Percentiles rank a stretch among this genome's conserved stretches.
These are phyloP conservation scores for Propithecus coquereli DNA, from an alignment of 2,113 vertebrate genomes.

Conservation along the genomic window DNA sequence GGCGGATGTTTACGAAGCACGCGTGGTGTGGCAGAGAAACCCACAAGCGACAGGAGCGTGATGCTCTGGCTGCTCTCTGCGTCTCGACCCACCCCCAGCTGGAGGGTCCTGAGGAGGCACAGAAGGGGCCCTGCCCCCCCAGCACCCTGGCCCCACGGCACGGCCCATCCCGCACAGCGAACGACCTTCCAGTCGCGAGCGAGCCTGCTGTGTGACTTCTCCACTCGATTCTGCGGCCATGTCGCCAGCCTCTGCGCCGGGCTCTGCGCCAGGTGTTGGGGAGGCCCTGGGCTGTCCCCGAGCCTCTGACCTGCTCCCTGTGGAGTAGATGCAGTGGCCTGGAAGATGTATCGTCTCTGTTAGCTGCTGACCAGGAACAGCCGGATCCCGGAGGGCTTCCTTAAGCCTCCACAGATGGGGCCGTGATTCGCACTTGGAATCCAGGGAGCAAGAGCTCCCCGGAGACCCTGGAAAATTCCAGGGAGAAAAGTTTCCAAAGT, in stretches of 20 bases:
- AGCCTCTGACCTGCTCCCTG: rapidly evolving
- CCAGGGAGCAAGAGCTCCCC: rapidly evolving
- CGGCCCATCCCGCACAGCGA: not conserved
- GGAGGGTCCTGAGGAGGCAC: rapidly evolving
- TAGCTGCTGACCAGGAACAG: not conserved
- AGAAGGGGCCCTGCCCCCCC: rapidly evolving
- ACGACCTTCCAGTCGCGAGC: not conserved
- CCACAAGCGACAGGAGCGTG: rapidly evolving
- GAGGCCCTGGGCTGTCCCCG: rapidly evolving
- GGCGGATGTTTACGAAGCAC: rapidly evolving
- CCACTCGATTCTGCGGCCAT: rapidly evolving
- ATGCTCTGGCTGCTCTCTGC: no score
- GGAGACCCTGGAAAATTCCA: not conserved
- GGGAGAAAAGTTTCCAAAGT: not conserved
- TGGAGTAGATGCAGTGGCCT: rapidly evolving
- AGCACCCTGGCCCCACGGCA: rapidly evolving
- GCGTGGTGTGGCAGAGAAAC: not conserved
- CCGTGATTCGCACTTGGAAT: rapidly evolving
- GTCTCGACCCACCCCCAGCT: no score
- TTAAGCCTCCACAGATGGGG: rapidly evolving
- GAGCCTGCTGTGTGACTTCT: rapidly evolving
- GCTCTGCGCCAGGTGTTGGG: rapidly evolving
- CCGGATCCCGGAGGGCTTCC: not conserved
- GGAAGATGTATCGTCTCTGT: rapidly evolving
- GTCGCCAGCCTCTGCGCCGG: rapidly evolving